A percentile compares a stretch with the other conserved stretches of the same genome.
Evolutionary conservation across 1,140 invertebrate genomes (phyloP).

Genomic region (Macrobrachium nipponense): DNA sequence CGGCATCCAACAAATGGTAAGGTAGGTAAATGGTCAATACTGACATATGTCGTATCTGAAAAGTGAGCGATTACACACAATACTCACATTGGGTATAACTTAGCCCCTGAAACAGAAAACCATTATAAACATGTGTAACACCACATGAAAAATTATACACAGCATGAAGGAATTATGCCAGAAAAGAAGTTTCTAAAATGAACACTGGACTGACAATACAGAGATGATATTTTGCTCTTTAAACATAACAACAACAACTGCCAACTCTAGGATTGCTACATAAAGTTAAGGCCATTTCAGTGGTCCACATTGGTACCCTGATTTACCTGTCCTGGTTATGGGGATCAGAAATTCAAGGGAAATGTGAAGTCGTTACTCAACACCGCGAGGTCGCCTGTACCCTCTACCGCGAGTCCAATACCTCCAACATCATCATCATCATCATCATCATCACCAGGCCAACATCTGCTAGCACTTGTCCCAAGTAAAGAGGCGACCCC

Average conservation of each 20-base stretch:
- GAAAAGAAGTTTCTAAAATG: slow-evolving; percentile 14
- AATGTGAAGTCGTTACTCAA: slow-evolving; percentile 42
- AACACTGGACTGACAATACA: slow-evolving; percentile 36
- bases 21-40: too few relatives aligned
- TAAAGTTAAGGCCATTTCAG: slow-evolving; percentile 34
- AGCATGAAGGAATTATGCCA: slow-evolving; percentile 22
- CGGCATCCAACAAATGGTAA: too few relatives aligned
- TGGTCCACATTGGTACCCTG: slow-evolving; percentile 29
- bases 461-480: slow-evolving; percentile 34
- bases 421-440: not conserved
- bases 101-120: slow-evolving; percentile 32
- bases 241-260: not conserved
- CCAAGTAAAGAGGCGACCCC: slow-evolving; percentile 6
- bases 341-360: slow-evolving; percentile 48
- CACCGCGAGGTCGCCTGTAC: slow-evolving; percentile 37
- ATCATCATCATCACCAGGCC: slow-evolving; percentile 26
- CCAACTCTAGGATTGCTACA: slow-evolving; percentile 40
- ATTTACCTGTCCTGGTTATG: slow-evolving; percentile 52
- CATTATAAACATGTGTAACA: slow-evolving; percentile 12
- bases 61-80: not conserved
- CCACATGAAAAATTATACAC: slow-evolving; percentile 19
- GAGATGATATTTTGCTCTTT: not conserved
- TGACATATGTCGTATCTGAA: too few relatives aligned
- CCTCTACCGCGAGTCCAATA: slow-evolving; percentile 29
- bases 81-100: slow-evolving; percentile 11